Evolutionary conservation across 37 sponge, comb jelly and placozoan species (phyloP).

Genomic region (Aplysina aerophoba): DNA sequence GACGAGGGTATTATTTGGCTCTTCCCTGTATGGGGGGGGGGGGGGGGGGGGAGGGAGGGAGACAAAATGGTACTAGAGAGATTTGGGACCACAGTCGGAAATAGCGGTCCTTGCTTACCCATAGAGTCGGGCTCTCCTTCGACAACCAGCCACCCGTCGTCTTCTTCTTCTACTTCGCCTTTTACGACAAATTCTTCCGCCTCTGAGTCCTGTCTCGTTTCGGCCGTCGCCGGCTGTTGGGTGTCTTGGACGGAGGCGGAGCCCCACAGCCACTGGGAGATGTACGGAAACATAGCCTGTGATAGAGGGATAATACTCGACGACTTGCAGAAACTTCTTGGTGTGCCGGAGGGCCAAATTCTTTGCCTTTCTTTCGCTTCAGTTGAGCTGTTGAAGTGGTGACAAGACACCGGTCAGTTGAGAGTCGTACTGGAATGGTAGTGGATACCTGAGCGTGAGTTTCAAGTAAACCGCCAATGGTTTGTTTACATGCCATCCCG

Average conservation of each 20-base stretch:
- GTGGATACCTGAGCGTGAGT: background rate
- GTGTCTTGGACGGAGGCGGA: background rate
- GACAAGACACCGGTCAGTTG: too few species aligned
- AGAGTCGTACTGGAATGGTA: background rate
- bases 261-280: constrained; percentile 20
- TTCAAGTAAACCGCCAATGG: constrained; percentile 31
- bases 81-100: background rate
- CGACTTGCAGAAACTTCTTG: too few species aligned
- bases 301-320: too few species aligned
- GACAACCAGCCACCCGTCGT: constrained; percentile 39
- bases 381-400: too few species aligned
- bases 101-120: background rate
- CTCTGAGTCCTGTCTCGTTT: background rate
- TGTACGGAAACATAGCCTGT: constrained; percentile 1
- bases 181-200: background rate
- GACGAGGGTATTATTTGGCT: background rate
- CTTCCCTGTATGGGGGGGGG: background rate
- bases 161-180: constrained; percentile 2
- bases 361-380: too few species aligned
- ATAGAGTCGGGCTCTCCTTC: background rate
- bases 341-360: too few species aligned
- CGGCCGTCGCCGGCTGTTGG: background rate
- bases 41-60: background rate
- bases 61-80: background rate
- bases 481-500: constrained; percentile 40